Evolutionary conservation across 2,888 invertebrate genomes (phyloP).

Genomic region (Limenitis camilla): DNA sequence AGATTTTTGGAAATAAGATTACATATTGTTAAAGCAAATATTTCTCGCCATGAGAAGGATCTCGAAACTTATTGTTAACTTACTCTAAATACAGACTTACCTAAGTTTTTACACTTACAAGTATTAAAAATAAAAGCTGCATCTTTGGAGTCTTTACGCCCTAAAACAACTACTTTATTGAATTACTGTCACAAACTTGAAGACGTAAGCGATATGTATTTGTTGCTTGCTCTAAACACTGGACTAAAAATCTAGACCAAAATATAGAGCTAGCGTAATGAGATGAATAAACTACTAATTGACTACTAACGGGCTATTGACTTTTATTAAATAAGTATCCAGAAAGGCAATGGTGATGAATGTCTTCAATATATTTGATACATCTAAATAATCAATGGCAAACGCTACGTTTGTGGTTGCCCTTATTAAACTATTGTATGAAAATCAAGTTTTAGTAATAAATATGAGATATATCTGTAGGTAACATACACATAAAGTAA

Average conservation of each 20-base stretch:
- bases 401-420: slow-evolving; percentile 5
- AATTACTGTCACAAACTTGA: slow-evolving; percentile 58
- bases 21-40: no score
- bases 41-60: no score
- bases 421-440: slow-evolving; percentile 8
- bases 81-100: slow-evolving; percentile 48
- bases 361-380: not conserved
- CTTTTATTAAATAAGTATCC: slow-evolving; percentile 14
- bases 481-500: not conserved
- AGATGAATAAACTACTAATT: slow-evolving; percentile 31
- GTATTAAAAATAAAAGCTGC: slow-evolving; percentile 69
- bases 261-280: slow-evolving; percentile 15
- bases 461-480: slow-evolving; percentile 1
- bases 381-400: slow-evolving; percentile 2
- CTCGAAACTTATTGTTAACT: slow-evolving; percentile 26
- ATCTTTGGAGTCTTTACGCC: slow-evolving; percentile 59
- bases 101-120: slow-evolving; percentile 44
- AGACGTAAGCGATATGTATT: slow-evolving; percentile 70
- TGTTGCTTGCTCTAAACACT: slow-evolving; percentile 27
- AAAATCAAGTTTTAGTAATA: no score
- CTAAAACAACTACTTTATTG: slow-evolving; percentile 39
- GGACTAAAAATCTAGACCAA: not conserved
- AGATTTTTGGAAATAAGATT: no score
- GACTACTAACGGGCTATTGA: slow-evolving; percentile 34
- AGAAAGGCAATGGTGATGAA: slow-evolving; percentile 1